Evolutionary conservation across 2,113 vertebrate species (phyloP).

Genomic region (Camelus dromedarius): DNA sequence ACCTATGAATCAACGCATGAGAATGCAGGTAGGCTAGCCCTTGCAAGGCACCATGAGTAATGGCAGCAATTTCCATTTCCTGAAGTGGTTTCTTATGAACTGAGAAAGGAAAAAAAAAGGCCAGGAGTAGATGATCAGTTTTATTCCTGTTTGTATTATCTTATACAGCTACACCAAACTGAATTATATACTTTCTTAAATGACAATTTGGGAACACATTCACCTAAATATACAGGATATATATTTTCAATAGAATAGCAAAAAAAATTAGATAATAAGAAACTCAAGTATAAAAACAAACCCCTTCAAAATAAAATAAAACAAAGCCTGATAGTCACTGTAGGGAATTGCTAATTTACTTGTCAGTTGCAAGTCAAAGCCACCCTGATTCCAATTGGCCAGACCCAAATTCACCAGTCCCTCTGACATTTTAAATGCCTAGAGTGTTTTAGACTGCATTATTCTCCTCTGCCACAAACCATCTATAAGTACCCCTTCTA

Average conservation of each 20-base stretch:
- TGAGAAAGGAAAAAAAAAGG: constrained; percentile 69
- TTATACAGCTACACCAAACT: not conserved
- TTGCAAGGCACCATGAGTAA: constrained; percentile 99
- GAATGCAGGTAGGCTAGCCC: constrained; percentile 99
- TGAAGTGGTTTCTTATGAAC: constrained; percentile 99
- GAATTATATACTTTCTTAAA: not conserved
- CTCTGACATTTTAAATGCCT: constrained; percentile 46
- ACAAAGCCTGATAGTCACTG: not conserved
- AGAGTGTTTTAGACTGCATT: not conserved
- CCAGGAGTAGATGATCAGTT: not conserved
- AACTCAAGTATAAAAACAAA: constrained; percentile 32
- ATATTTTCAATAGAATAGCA: not conserved
- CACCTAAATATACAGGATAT: not conserved
- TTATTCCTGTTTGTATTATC: constrained; percentile 2
- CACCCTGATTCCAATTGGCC: not conserved
- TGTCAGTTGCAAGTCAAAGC: not conserved
- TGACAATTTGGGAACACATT: not conserved
- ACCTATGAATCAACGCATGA: constrained; percentile 99
- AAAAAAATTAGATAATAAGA: constrained; percentile 12
- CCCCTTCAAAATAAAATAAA: constrained; percentile 47
- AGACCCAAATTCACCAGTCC: constrained; percentile 5
- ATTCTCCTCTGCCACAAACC: constrained; percentile 22
- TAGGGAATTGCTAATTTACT: not conserved
- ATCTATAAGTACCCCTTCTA: constrained; percentile 48
- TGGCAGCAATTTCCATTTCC: constrained; percentile 99